Evolutionary conservation across 2,113 vertebrate genomes (phyloP).

Genomic region (Tylochromis polylepis): DNA sequence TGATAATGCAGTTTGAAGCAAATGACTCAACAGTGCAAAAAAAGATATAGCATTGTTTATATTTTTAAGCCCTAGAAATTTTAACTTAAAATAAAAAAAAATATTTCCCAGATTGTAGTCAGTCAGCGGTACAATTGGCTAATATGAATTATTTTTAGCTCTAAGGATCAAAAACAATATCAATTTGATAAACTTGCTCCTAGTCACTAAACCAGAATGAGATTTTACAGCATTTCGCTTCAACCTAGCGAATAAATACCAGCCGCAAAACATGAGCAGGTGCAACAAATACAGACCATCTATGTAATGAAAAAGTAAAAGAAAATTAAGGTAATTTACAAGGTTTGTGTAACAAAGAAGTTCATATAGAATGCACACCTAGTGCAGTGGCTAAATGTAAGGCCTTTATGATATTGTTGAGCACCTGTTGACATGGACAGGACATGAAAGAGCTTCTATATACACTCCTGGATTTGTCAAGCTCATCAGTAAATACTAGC

Average conservation of each 20-base stretch:
- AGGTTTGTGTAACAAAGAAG: background rate
- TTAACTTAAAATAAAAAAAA: too few species aligned
- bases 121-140: too few species aligned
- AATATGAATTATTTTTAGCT: too few species aligned
- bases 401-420: background rate
- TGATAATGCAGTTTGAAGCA: background rate
- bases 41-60: background rate
- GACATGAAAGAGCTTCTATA: conserved; percentile 3
- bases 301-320: background rate
- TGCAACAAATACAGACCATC: background rate
- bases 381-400: background rate
- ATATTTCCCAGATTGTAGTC: background rate
- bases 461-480: conserved; percentile 27
- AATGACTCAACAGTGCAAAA: background rate
- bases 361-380: background rate
- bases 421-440: conserved; percentile 20
- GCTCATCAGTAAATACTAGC: conserved; percentile 31
- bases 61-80: background rate
- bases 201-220: background rate
- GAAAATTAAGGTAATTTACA: background rate
- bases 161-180: background rate
- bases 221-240: background rate
- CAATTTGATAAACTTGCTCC: too few species aligned
- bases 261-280: background rate
- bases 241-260: background rate